Conservation (phyloP, 2,113 vertebrate genomes). For the Riparia riparia region DNA sequence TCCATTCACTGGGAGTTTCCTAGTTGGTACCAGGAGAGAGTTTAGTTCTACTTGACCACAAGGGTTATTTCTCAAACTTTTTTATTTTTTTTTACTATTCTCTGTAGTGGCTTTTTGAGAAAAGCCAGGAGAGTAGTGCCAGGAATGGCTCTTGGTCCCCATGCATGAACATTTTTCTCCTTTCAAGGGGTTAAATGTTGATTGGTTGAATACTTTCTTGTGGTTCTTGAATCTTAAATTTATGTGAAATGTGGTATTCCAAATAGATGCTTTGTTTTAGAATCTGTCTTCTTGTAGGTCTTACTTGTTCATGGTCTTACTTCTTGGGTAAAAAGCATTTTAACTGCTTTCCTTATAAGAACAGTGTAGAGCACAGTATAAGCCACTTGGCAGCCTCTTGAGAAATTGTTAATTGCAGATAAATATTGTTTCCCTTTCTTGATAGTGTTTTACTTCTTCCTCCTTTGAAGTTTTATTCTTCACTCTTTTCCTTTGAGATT, state of each 20-base stretch:
- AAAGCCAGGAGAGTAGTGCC: background rate
- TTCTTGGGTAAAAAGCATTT: background rate
- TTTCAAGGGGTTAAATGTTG: background rate
- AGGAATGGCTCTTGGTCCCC: background rate
- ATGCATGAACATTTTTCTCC: accelerated
- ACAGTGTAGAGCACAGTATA: background rate
- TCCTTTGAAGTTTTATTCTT: background rate
- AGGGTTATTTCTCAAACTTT: background rate
- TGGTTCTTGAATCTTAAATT: background rate
- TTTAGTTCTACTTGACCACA: background rate
- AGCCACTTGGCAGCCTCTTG: background rate
- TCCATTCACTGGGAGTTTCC: background rate
- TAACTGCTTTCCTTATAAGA: background rate
- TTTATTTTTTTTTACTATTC: background rate
- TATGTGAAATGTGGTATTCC: background rate
- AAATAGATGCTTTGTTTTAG: background rate
- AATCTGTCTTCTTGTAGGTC: background rate
- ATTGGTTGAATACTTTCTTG: background rate
- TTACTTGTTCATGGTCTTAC: background rate
- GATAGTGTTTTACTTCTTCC: background rate
- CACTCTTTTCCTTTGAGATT: background rate
- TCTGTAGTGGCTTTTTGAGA: background rate
- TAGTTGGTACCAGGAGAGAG: background rate
- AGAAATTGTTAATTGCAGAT: accelerated
- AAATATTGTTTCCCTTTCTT: background rate